Conservation (phyloP, 2,888 invertebrate species). For the Thyatira batis region DNA sequence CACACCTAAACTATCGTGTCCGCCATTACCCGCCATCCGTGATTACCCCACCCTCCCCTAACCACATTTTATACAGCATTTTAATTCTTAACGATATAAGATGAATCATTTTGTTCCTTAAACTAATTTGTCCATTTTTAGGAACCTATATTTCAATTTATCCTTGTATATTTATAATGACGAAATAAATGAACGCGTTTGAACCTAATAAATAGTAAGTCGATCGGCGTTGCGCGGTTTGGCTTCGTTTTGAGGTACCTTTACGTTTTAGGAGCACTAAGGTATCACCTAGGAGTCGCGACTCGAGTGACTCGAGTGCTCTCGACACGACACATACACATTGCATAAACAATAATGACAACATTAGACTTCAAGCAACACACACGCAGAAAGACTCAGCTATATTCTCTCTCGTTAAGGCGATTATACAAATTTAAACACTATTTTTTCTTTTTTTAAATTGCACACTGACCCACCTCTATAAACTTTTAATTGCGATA, state of each 20-base stretch:
- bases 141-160: constrained; percentile 5
- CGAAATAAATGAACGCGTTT: constrained; percentile 5
- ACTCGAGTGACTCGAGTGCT: constrained; percentile 45
- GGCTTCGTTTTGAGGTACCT: neutral
- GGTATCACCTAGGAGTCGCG: constrained; percentile 44
- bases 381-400: constrained; percentile 73
- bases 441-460: constrained; percentile 64
- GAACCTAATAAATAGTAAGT: constrained; percentile 4
- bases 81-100: neutral
- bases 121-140: neutral
- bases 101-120: neutral
- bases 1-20: too few relatives aligned
- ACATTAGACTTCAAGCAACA: constrained; percentile 65
- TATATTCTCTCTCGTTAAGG: constrained; percentile 81
- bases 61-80: neutral
- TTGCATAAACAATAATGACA: constrained; percentile 52
- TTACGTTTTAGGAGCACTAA: constrained; percentile 15
- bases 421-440: constrained; percentile 77
- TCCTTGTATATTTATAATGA: neutral
- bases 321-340: constrained; percentile 46
- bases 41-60: too few relatives aligned
- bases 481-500: constrained; percentile 81
- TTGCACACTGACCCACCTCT: constrained; percentile 81
- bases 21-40: too few relatives aligned
- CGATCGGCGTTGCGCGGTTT: constrained; percentile 12